Base-by-base conservation (phyloP, 2,113 vertebrate genomes). In the Caloenas nicobarica region DNA sequence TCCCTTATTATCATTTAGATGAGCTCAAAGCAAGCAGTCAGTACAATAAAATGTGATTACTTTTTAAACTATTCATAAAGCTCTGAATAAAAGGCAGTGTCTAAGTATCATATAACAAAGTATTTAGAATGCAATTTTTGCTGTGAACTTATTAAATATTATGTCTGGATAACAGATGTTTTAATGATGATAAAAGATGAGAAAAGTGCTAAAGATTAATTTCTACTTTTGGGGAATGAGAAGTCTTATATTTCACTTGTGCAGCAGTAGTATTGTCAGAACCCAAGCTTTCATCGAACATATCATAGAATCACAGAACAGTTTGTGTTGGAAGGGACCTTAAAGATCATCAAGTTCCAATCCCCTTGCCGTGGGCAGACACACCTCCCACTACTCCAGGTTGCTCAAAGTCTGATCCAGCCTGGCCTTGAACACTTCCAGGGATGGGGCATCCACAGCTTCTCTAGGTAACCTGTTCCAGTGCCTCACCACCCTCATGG, bases 1-100 rank as follows among this genome's bases (percentile, higher is more conserved):
- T 73, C 34, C 69, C 64, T 96, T 89, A 90, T 94, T 94, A 92
- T 40, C 84, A 86, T 81, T 92, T 96, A 93, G 60, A 88, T 74
- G 89, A 94, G 60, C 51, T 88, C 34, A 61, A 89, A 88, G 60
- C 0, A 8, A 92, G 48, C 83, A 77, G 44, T 71, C 95, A 85
- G 69, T 38, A 76, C 62, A 95, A 93, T 95, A 87, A 92, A 94
- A 87, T 57, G 44, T 89, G 71, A 65, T 96, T 70, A 34, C 51
- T 89, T 94, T 90, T 92, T 76, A 85, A 95, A 82, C 50, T 76
- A 60, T 86, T 82, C 38, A 72, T 33, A 66, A 82, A 93, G 11
- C 50, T 42, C 14, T 54, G 72, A 86, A 71, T 82, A 86, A 95
- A 94, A 91, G 65, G 7, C 69, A 87, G 17, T 76, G 48, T 79